Percentiles rank a stretch among this genome's conserved stretches.
phyloP scores from a whole-genome alignment of 2,113 vertebrate genomes.

The Cyanocitta stelleri region DNA sequence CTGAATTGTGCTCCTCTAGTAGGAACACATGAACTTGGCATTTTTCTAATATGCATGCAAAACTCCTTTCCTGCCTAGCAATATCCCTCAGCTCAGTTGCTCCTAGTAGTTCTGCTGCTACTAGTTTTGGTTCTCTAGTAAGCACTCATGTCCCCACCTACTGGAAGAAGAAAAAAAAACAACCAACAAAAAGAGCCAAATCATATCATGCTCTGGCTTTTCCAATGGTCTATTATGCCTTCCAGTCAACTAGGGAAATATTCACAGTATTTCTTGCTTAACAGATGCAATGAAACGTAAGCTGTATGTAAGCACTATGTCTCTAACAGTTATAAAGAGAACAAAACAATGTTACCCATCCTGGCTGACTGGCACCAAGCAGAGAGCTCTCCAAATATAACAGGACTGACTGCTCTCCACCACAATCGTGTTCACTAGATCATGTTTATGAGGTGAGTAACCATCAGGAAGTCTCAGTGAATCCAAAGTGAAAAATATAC shows the following conservation, averaged over 20 bases:
- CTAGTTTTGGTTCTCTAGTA: neutral
- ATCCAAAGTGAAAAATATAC: slow-evolving; percentile 87
- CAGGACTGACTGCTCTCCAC: slow-evolving; percentile 91
- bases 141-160: neutral
- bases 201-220: neutral
- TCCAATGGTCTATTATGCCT: neutral
- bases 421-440: slow-evolving; percentile 83
- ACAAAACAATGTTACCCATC: slow-evolving; percentile 61
- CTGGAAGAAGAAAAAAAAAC: neutral
- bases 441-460: slow-evolving; percentile 74
- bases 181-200: neutral
- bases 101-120: neutral
- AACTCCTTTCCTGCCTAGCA: neutral
- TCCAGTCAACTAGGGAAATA: neutral
- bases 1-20: neutral
- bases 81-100: neutral
- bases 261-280: neutral
- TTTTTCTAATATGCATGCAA: neutral
- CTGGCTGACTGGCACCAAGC: slow-evolving; percentile 76
- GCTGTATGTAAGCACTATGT: neutral
- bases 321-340: neutral
- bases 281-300: neutral
- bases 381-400: slow-evolving; percentile 89
- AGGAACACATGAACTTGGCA: neutral
- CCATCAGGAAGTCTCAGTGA: slow-evolving; percentile 78